phyloP scores from a whole-genome alignment of 2,888 invertebrate genomes.

The Caenorhabditis wallacei region DNA sequence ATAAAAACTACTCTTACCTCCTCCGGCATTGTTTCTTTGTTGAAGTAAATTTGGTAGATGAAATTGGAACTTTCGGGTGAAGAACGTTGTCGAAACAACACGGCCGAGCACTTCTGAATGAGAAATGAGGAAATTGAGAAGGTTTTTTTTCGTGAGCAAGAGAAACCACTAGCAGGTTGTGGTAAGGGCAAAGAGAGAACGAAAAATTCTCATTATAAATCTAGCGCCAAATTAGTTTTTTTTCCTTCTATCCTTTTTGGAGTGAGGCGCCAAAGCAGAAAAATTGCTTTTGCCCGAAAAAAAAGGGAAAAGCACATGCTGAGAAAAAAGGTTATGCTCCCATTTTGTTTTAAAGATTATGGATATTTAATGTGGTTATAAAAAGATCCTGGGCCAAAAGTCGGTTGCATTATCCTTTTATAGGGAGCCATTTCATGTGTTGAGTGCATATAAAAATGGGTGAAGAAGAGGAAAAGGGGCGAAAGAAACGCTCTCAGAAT shows the following conservation, averaged over 20 bases:
- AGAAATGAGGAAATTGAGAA: constrained; percentile 55
- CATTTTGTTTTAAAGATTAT: not conserved
- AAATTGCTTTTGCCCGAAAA: not conserved
- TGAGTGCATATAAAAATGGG: constrained; percentile 55
- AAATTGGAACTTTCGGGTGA: not conserved
- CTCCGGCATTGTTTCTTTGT: constrained; percentile 14
- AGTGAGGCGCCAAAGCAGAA: not conserved
- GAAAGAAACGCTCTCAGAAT: constrained; percentile 20
- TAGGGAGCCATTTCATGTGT: constrained; percentile 37
- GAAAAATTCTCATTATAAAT: constrained; percentile 49
- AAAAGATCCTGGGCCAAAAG: constrained; percentile 23
- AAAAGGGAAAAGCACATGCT: constrained; percentile 6
- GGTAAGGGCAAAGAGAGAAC: constrained; percentile 23
- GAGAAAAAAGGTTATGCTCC: not conserved
- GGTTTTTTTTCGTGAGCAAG: constrained; percentile 29
- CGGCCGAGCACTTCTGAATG: constrained; percentile 48
- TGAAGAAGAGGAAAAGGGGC: constrained; percentile 3
- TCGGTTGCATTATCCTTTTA: constrained; percentile 45
- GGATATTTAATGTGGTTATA: constrained; percentile 29
- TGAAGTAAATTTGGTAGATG: not conserved
- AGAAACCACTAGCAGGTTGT: constrained; percentile 9
- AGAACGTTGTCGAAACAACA: constrained; percentile 19
- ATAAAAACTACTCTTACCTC: constrained; percentile 9
- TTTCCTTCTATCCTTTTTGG: not conserved
- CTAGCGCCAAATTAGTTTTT: constrained; percentile 33